Conservation (phyloP, 2,888 invertebrate species). For the Lepidocyrtinus sp. region DNA sequence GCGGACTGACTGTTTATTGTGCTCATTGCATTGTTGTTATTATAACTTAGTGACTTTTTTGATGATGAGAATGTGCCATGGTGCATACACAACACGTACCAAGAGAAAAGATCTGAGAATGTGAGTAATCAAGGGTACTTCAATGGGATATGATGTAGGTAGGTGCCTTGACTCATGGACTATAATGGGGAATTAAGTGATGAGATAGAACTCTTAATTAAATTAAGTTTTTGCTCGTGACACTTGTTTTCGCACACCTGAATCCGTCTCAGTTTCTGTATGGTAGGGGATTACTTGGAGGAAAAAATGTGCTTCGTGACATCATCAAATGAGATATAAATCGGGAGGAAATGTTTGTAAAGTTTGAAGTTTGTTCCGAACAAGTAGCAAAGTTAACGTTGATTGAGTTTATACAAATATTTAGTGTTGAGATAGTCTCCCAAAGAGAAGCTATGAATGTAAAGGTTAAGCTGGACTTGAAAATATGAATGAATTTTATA, state of each 20-base stretch:
- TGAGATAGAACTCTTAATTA: neutral
- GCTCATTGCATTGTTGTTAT: slow-evolving; percentile 53
- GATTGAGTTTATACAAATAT: no score
- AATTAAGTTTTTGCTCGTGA: slow-evolving; percentile 8
- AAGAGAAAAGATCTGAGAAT: slow-evolving; percentile 10
- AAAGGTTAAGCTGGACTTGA: no score
- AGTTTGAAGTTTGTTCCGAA: no score
- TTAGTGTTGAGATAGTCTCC: no score
- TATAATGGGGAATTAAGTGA: slow-evolving; percentile 12
- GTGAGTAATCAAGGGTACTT: slow-evolving; percentile 15
- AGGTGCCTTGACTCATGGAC: slow-evolving; percentile 2
- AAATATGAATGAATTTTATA: no score
- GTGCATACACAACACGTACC: neutral
- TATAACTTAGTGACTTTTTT: slow-evolving; percentile 43
- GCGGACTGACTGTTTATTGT: slow-evolving; percentile 44
- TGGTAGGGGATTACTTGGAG: neutral
- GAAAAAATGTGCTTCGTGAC: neutral
- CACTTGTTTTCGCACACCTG: slow-evolving; percentile 15
- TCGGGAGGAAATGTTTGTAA: no score
- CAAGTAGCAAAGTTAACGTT: no score
- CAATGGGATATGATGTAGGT: slow-evolving; percentile 12
- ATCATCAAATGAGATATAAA: no score
- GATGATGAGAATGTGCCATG: slow-evolving; percentile 23
- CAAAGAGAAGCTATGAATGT: no score
- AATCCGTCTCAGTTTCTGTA: neutral